Evolutionary conservation across 1,140 invertebrate species (phyloP), one percentile per base, ranked within the genome.

Genomic region (Maniola jurtina): DNA sequence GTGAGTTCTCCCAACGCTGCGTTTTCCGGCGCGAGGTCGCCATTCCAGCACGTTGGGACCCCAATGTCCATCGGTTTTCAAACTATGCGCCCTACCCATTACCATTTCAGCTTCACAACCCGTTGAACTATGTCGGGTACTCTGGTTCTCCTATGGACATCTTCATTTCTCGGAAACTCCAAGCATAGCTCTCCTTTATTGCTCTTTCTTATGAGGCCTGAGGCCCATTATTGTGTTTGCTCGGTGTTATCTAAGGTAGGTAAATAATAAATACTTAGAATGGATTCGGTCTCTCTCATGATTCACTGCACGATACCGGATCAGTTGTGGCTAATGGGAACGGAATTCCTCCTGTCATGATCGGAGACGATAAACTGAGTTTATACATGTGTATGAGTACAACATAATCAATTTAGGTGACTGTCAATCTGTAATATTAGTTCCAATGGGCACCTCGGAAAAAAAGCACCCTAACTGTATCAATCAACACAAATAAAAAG

Each of bases 401-500:
- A 55, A 14, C 52, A 34, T 34, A 55, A 55, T 55, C 52, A 55
- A 55, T 55, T 55, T 34, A 55, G 52, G 33, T 55, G 52, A 55
- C 52, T 34, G 52, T 55, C 52, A 34, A 55, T 55, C 52, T 55
- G 25, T 13, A 55, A 33, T 14, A 52, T 34, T 55, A 55, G 52
- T 55, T 11, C 11, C 25, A 13, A 55, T 55, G 33, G 48, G 16
- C 10, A 16, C 7, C 10, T 16, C 14, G 25, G 6, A 55, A 55
- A 55, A 55, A 16, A 16, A 55, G 13, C 52, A 47, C 14, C 48
- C 34, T 63, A 63, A 63, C 52, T 63, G 52, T 66, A 60, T 66
- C 64, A 61, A 66, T 56, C 11, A 38, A 61, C 48, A 52, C 48
- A 52, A 61, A 61, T 55, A 61, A 61, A 66, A 68, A 54, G 15